Conservation (phyloP, 2,797 vertebrate species). For the Pipistrellus pygmaeus region DNA sequence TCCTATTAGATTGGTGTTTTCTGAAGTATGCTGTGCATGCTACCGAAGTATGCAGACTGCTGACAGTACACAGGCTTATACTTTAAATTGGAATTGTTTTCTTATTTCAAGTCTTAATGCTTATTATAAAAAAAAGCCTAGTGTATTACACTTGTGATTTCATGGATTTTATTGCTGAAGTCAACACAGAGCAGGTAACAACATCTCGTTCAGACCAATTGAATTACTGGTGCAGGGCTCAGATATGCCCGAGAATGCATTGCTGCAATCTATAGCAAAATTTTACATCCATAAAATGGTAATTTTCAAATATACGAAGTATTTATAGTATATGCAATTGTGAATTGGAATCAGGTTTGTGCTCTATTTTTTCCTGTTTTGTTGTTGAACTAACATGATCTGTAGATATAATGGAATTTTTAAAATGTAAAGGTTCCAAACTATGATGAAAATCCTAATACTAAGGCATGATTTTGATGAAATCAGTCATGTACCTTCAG, state of each 20-base stretch:
- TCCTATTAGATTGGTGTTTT: neutral
- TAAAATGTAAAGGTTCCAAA: constrained; percentile 11
- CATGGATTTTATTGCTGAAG: constrained; percentile 13
- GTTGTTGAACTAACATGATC: constrained; percentile 24
- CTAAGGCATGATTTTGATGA: constrained; percentile 51
- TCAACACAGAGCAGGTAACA: constrained; percentile 13
- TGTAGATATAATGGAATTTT: constrained; percentile 44
- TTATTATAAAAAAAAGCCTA: neutral
- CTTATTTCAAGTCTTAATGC: constrained; percentile 5
- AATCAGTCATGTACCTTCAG: neutral
- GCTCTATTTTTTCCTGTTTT: neutral
- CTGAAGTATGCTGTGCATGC: neutral
- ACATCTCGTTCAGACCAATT: neutral
- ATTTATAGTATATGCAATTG: constrained; percentile 11
- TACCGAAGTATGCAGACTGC: neutral
- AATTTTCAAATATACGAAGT: constrained; percentile 23
- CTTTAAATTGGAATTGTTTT: constrained; percentile 34
- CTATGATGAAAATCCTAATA: neutral
- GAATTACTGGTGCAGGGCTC: neutral
- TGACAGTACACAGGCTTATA: neutral
- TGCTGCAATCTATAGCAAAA: neutral
- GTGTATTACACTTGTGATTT: neutral
- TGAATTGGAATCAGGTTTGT: constrained; percentile 24
- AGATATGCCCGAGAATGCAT: neutral
- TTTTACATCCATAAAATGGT: neutral